Conservation (phyloP, 2,888 invertebrate species). For the Pasiphila rectangulata region DNA sequence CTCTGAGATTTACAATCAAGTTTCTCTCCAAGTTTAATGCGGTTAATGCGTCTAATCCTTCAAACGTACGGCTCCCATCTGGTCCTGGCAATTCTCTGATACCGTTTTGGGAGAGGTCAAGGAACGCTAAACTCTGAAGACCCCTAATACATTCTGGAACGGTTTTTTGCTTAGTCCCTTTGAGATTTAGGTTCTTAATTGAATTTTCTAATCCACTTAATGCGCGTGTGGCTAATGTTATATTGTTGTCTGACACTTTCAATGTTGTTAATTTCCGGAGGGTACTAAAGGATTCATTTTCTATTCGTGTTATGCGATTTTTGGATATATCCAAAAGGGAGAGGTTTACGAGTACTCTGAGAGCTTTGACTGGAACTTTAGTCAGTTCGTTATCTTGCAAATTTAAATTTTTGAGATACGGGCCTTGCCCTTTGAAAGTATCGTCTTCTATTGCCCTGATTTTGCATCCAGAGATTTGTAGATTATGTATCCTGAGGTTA, state of each 20-base stretch:
- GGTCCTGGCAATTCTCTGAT: constrained; percentile 89
- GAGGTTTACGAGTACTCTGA: constrained; percentile 85
- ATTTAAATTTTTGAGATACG: constrained; percentile 89
- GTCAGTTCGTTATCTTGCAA: constrained; percentile 90
- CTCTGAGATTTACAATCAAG: constrained; percentile 88
- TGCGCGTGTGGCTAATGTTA: constrained; percentile 85
- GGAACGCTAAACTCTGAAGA: constrained; percentile 89
- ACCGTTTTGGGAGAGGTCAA: constrained; percentile 94
- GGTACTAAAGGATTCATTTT: constrained; percentile 88
- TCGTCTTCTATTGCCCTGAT: constrained; percentile 85
- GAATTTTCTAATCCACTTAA: constrained; percentile 90
- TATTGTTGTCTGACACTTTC: constrained; percentile 93
- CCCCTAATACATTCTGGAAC: constrained; percentile 90
- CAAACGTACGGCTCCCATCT: constrained; percentile 84
- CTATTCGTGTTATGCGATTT: constrained; percentile 87
- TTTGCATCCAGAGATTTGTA: constrained; percentile 91
- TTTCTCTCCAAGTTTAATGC: constrained; percentile 94
- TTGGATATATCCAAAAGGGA: constrained; percentile 91
- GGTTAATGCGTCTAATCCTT: constrained; percentile 89
- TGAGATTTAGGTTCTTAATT: constrained; percentile 93
- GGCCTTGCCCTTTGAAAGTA: constrained; percentile 92
- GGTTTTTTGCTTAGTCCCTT: constrained; percentile 89
- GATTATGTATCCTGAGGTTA: constrained; percentile 87
- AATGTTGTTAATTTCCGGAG: constrained; percentile 88
- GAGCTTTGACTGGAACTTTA: constrained; percentile 87